Conservation (phyloP, 1,140 invertebrate genomes). For the Oreohelix idahoensis region DNA sequence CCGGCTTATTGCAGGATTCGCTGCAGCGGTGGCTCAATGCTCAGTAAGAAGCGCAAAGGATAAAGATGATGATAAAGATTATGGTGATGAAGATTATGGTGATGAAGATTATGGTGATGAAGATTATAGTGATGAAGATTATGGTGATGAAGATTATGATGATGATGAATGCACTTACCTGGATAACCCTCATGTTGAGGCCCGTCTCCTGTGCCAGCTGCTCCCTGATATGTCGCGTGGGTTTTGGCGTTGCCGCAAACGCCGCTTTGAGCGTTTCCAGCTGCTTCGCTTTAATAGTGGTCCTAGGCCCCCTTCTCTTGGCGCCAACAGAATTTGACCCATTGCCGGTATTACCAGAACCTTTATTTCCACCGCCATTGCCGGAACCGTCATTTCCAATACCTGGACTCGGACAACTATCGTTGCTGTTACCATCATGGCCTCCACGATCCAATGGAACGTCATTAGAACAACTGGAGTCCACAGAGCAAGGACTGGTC, state of each 20-base stretch:
- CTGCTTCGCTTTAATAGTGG: constrained; percentile 97
- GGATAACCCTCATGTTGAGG: constrained; percentile 99
- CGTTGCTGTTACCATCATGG: constrained; percentile 31
- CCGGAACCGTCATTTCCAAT: constrained; percentile 36
- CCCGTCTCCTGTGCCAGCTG: constrained; percentile 99
- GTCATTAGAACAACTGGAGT: constrained; percentile 38
- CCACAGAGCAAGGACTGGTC: constrained; percentile 47
- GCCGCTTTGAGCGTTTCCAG: constrained; percentile 82
- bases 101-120: no score
- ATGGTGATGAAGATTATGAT: no score
- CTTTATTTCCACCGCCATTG: constrained; percentile 45
- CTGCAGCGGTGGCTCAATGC: no score
- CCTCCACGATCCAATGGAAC: constrained; percentile 30
- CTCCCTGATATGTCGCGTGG: constrained; percentile 98
- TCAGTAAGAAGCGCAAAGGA: no score
- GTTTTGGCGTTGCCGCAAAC: constrained; percentile 98
- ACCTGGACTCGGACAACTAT: constrained; percentile 43
- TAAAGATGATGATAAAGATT: no score
- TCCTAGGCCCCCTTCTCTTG: constrained; percentile 94
- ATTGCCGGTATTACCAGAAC: constrained; percentile 69
- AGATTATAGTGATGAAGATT: no score
- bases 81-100: no score
- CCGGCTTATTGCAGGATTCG: no score
- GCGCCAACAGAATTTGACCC: constrained; percentile 75
- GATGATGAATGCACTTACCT: constrained; percentile 84